Evolutionary conservation across 2,113 vertebrate genomes (phyloP).

Genomic region (Marmota flaviventris): DNA sequence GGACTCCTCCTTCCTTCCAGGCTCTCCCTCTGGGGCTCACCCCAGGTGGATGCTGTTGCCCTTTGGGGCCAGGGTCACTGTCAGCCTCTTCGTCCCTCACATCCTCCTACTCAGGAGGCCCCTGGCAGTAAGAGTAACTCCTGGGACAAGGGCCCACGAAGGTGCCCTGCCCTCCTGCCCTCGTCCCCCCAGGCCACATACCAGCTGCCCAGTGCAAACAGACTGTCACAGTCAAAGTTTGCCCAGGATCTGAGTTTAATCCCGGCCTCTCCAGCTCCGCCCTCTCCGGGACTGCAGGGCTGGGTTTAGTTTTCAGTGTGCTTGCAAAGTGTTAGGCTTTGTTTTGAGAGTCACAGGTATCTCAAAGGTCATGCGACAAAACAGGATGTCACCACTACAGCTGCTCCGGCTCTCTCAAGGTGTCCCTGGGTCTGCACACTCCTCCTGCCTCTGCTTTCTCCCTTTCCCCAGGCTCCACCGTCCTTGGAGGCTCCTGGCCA

Average conservation of each 20-base stretch:
- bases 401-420: neutral
- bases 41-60: neutral
- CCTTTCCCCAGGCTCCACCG: neutral
- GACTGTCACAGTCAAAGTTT: neutral
- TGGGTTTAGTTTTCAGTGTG: conserved; percentile 8
- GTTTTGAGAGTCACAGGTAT: neutral
- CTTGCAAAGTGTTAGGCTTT: neutral
- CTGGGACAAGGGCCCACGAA: neutral
- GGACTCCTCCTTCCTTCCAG: neutral
- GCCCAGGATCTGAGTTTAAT: conserved; percentile 40
- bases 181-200: neutral
- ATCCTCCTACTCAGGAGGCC: neutral
- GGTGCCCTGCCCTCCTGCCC: rapidly evolving
- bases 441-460: neutral
- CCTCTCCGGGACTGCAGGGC: rapidly evolving
- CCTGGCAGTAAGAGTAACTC: neutral
- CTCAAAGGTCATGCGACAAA: neutral
- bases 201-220: neutral
- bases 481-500: rapidly evolving
- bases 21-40: neutral
- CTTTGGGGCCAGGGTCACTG: neutral
- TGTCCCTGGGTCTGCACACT: neutral
- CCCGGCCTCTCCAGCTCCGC: neutral
- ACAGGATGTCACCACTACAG: neutral
- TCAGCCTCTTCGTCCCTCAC: neutral